Percentiles rank a stretch among this genome's conserved stretches.
Evolutionary conservation across 2,797 vertebrate genomes (phyloP).

Genomic region (Microctenopoma stevenorrisi): DNA sequence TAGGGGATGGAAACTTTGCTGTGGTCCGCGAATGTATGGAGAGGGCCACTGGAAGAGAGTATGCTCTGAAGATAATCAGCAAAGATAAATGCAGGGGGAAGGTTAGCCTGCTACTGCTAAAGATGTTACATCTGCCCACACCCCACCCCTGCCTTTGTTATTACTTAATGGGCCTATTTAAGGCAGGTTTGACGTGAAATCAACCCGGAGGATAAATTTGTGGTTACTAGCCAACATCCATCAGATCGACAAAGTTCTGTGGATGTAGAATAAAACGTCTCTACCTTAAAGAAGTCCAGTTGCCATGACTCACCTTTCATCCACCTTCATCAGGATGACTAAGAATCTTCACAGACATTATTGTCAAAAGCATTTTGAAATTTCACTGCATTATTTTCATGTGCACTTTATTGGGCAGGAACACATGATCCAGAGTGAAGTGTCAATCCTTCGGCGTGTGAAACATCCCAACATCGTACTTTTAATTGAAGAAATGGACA

Average conservation of each 20-base stretch:
- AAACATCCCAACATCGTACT: constrained; percentile 99
- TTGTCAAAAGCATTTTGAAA: too few relatives aligned
- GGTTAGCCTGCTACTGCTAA: constrained; percentile 77
- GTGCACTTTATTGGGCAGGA: constrained; percentile 81
- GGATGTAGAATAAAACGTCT: too few relatives aligned
- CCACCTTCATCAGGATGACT: too few relatives aligned
- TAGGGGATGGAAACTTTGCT: constrained; percentile 97
- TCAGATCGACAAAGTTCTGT: too few relatives aligned
- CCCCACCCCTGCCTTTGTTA: too few relatives aligned
- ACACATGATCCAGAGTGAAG: constrained; percentile 98
- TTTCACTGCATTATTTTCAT: not conserved
- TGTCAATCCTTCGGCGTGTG: constrained; percentile 94
- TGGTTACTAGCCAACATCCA: too few relatives aligned
- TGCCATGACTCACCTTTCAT: too few relatives aligned
- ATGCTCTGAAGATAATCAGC: constrained; percentile 98
- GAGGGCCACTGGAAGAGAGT: constrained; percentile 95
- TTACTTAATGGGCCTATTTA: too few relatives aligned
- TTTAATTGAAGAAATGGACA: constrained; percentile 97
- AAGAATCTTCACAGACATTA: too few relatives aligned
- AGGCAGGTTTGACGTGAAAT: too few relatives aligned
- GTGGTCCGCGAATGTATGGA: constrained; percentile 98
- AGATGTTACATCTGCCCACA: not conserved
- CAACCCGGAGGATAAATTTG: too few relatives aligned
- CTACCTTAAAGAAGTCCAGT: too few relatives aligned
- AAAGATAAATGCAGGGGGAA: constrained; percentile 98